Percentiles rank a stretch among this genome's conserved stretches.
These are phyloP conservation scores for Orbicella faveolata DNA, from an alignment of 64 coral and sea anemone genomes.

Conservation along the genomic window DNA sequence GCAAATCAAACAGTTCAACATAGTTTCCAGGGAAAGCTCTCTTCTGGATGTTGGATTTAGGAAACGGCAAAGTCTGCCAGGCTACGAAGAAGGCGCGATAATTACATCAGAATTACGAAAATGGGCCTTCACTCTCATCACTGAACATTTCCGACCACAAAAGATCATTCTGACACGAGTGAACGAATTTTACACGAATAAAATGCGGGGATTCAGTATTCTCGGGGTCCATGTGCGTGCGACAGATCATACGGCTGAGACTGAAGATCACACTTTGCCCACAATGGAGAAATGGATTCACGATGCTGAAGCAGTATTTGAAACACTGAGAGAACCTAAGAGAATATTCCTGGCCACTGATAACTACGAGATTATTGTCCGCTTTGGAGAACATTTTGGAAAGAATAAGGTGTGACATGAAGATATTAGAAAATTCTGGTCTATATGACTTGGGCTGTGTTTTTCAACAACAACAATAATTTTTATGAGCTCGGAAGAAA, in stretches of 20 bases:
- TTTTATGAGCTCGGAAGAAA: too few relatives aligned
- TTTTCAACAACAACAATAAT: too few relatives aligned
- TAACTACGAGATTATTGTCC: slow-evolving; percentile 58
- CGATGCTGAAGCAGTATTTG: slow-evolving; percentile 40
- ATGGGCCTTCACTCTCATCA: slow-evolving; percentile 60
- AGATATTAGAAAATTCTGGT: background rate
- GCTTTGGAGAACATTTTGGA: slow-evolving; percentile 70
- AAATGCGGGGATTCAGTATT: slow-evolving; percentile 46
- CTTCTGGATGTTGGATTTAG: slow-evolving; percentile 8
- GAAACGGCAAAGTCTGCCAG: background rate
- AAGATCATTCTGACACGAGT: slow-evolving; percentile 23
- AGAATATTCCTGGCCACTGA: slow-evolving; percentile 86
- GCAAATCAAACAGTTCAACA: background rate
- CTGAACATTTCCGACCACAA: slow-evolving; percentile 24
- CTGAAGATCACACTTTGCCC: slow-evolving; percentile 36
- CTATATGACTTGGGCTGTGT: background rate
- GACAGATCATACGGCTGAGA: slow-evolving; percentile 66
- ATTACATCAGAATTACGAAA: slow-evolving; percentile 53
- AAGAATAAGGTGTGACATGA: slow-evolving; percentile 29
- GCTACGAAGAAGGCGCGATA: slow-evolving; percentile 1
- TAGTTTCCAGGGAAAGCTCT: background rate
- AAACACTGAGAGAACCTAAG: slow-evolving; percentile 47
- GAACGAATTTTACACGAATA: slow-evolving; percentile 30
- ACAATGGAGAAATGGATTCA: slow-evolving; percentile 49
- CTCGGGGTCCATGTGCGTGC: slow-evolving; percentile 77